Evolutionary conservation across 2,888 invertebrate species (phyloP).

Genomic region (Cryptocephalus moraei): DNA sequence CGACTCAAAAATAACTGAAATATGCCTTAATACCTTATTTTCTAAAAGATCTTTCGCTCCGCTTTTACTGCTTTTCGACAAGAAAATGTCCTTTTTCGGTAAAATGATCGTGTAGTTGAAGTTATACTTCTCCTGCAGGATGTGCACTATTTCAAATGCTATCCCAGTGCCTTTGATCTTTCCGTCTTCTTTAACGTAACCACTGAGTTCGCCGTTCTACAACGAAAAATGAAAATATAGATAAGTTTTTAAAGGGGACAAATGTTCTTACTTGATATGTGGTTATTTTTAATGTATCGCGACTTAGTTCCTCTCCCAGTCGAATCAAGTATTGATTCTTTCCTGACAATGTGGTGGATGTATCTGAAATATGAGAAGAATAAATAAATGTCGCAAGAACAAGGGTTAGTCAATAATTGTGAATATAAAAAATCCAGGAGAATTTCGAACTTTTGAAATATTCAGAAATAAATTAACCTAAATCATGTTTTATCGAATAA

Average conservation of each 20-base stretch:
- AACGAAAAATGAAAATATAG: constrained; percentile 15
- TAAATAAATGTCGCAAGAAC: no score
- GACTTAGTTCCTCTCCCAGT: no score
- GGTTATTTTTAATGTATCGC: neutral
- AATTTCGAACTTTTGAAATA: no score
- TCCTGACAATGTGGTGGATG: no score
- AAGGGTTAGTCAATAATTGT: no score
- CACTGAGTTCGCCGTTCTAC: constrained; percentile 57
- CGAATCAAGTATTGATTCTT: no score
- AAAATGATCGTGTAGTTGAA: constrained; percentile 63
- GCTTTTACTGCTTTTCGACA: constrained; percentile 45
- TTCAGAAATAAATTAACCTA: no score
- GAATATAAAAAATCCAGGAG: no score
- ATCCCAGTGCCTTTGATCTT: constrained; percentile 54
- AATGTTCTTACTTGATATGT: neutral
- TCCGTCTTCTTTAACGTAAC: constrained; percentile 43
- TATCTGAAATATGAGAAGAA: no score
- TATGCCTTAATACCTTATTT: constrained; percentile 20
- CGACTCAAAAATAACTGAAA: neutral
- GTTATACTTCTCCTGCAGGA: constrained; percentile 57
- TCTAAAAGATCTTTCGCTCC: constrained; percentile 56
- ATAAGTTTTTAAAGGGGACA: neutral
- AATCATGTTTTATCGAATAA: no score
- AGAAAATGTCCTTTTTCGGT: constrained; percentile 46
- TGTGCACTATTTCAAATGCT: constrained; percentile 60